These are phyloP conservation scores for Tenualosa thibaudeaui DNA, from an alignment of 2,797 vertebrate species.

Conservation along the genomic window DNA sequence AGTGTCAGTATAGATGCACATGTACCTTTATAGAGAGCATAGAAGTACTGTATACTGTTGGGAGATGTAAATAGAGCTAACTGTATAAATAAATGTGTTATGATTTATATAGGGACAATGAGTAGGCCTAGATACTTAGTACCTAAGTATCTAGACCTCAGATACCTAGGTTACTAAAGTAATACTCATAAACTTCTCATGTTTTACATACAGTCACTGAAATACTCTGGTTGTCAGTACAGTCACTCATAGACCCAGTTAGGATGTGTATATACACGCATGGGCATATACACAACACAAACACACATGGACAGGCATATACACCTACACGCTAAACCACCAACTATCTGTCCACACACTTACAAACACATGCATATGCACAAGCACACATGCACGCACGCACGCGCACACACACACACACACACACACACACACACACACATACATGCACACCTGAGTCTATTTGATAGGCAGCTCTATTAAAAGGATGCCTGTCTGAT, in stretches of 20 bases:
- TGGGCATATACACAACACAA: background rate
- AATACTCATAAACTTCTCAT: too few relatives aligned
- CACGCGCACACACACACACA: background rate
- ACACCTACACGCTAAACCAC: too few relatives aligned
- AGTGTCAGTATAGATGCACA: background rate
- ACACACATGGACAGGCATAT: background rate
- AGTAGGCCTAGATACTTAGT: too few relatives aligned
- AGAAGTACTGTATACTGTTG: background rate
- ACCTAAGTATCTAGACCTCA: too few relatives aligned
- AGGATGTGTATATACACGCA: background rate
- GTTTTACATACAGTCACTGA: too few relatives aligned
- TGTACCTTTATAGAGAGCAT: background rate
- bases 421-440: background rate
- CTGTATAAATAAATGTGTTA: background rate
- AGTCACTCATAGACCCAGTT: background rate
- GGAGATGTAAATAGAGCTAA: background rate
- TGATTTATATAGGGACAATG: background rate
- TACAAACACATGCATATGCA: background rate
- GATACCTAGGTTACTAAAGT: too few relatives aligned
- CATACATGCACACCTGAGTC: background rate
- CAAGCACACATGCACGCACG: background rate
- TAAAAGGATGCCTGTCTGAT: conserved; percentile 22
- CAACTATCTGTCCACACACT: too few relatives aligned
- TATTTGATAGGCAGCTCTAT: conserved; percentile 24
- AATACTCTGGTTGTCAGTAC: background rate